phyloP scores from a whole-genome alignment of 2,888 invertebrate genomes.

The Zygothrica quintamaculata region DNA sequence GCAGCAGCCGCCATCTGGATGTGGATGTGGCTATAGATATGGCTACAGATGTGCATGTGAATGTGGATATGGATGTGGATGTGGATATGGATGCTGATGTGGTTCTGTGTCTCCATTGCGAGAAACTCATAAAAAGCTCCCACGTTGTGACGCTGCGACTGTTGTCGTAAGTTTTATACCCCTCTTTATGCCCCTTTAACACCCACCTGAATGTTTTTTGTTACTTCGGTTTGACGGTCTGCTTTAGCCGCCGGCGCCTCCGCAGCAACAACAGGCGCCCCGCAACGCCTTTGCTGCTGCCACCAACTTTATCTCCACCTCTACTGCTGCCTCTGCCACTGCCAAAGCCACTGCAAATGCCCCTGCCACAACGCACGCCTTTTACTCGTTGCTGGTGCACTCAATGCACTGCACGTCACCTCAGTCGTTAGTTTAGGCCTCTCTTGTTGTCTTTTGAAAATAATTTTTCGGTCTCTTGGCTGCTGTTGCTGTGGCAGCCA shows the following conservation, averaged over 20 bases:
- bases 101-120: constrained; percentile 42
- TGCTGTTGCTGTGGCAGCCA: constrained; percentile 25
- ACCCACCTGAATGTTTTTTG: constrained; percentile 50
- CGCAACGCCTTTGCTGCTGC: not conserved
- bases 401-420: constrained; percentile 38
- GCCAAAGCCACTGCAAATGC: too few species aligned
- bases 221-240: constrained; percentile 25
- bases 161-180: constrained; percentile 64
- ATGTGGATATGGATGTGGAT: too few species aligned
- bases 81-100: constrained; percentile 30
- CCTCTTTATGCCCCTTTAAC: constrained; percentile 13
- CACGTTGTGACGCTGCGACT: constrained; percentile 68
- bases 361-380: not conserved
- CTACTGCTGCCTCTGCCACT: too few species aligned
- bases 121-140: constrained; percentile 77
- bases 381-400: constrained; percentile 15
- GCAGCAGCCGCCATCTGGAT: constrained; percentile 47
- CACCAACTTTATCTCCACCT: too few species aligned
- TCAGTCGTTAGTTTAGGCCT: constrained; percentile 50
- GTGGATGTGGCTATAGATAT: constrained; percentile 29
- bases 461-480: constrained; percentile 64
- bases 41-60: too few species aligned
- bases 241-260: constrained; percentile 63
- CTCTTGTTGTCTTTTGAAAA: constrained; percentile 45
- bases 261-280: constrained; percentile 34